Percentiles rank a stretch among this genome's conserved stretches.
Evolutionary conservation across 2,797 vertebrate species (phyloP).

Genomic region (Acropternis orthonyx): DNA sequence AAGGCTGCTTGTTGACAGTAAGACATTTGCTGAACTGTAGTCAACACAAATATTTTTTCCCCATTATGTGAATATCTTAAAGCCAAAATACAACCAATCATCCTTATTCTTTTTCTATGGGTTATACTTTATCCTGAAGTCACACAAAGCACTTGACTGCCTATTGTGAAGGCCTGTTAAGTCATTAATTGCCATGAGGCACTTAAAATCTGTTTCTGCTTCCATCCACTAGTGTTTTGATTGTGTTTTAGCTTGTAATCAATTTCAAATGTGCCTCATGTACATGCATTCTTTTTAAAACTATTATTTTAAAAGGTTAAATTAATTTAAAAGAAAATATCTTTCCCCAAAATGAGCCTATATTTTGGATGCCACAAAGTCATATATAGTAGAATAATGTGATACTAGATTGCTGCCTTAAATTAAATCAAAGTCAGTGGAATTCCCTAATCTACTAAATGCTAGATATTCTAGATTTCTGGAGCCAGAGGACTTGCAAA

Average conservation of each 20-base stretch:
- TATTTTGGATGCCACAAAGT: background rate
- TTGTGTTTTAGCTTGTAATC: background rate
- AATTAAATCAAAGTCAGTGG: constrained; percentile 36
- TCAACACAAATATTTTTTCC: background rate
- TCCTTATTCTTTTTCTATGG: background rate
- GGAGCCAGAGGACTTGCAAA: constrained; percentile 5
- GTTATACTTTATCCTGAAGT: background rate
- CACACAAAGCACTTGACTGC: background rate
- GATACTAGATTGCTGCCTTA: constrained; percentile 35
- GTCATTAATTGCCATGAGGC: background rate
- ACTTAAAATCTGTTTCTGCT: constrained; percentile 2
- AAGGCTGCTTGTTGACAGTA: background rate
- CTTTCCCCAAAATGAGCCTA: background rate
- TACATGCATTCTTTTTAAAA: background rate
- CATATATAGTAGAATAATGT: background rate
- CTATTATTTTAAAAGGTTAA: background rate
- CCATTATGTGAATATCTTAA: background rate
- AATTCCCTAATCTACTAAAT: constrained; percentile 50
- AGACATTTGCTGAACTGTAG: background rate
- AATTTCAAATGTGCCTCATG: background rate
- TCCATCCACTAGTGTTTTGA: constrained; percentile 8
- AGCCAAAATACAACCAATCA: background rate
- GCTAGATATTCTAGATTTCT: constrained; percentile 46
- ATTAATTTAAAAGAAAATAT: background rate
- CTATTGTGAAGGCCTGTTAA: background rate